phyloP scores from a whole-genome alignment of 2,888 invertebrate species.

The Limnephilus rhombicus region DNA sequence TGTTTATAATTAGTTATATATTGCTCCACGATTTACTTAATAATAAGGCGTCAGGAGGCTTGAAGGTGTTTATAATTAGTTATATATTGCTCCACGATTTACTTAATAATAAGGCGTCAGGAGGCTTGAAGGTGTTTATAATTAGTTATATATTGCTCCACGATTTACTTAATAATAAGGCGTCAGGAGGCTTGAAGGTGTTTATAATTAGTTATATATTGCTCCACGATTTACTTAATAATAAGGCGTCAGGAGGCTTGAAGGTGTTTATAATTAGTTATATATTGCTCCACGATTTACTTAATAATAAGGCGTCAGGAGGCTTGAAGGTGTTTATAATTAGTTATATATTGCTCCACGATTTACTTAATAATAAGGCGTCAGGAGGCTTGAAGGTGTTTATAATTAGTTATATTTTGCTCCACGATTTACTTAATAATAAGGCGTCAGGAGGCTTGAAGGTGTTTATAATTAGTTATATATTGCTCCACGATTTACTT shows the following conservation, averaged over 20 bases:
- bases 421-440: slow-evolving; percentile 31
- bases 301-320: slow-evolving; percentile 45
- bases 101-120: slow-evolving; percentile 46
- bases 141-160: slow-evolving; percentile 59
- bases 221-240: slow-evolving; percentile 33
- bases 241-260: slow-evolving; percentile 25
- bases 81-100: slow-evolving; percentile 54
- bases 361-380: slow-evolving; percentile 40
- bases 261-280: not conserved
- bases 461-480: not conserved
- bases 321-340: not conserved
- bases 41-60: slow-evolving; percentile 35
- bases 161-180: slow-evolving; percentile 32
- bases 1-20: slow-evolving; percentile 55
- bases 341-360: slow-evolving; percentile 35
- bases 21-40: slow-evolving; percentile 43
- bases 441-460: slow-evolving; percentile 13
- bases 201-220: slow-evolving; percentile 20
- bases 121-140: not conserved
- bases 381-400: not conserved
- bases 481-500: slow-evolving; percentile 44
- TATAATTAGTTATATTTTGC: slow-evolving; percentile 19
- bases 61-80: slow-evolving; percentile 22
- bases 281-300: slow-evolving; percentile 41
- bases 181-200: not conserved